Base-by-base conservation (phyloP, 2,797 vertebrate species). In the Microchirus variegatus region DNA sequence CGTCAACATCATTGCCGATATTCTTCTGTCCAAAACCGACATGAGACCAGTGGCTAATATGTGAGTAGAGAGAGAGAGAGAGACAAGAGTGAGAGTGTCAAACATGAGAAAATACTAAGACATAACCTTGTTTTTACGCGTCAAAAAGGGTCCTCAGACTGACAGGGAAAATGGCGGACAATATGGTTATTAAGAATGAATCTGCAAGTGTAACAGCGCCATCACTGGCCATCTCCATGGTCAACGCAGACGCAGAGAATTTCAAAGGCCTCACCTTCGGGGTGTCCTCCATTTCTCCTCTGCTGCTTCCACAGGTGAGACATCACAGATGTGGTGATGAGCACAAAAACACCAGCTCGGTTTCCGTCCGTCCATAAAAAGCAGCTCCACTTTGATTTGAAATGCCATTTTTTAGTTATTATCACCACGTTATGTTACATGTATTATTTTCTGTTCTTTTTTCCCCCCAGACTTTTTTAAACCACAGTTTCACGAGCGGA, bases 221-320 rank as follows among this genome's bases (percentile, higher is more conserved):
- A 0, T 89, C 73, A 0, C 37, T 97, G 78, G 95, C 94, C 4
- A 57, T 98, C 67, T 76, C 92, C 54, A 76, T 97, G 76, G 12
- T 91, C 16, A 76, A 77, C 3, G 84, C 92, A 8, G 85, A 92
- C 26, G 80, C 87, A 59, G 62, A 71, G 0, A 10, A 17, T 1
- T 98, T 95, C 85, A 81, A 61, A 35, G 95, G 95, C 43, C 67
- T 96, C 41, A 92, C 93, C 22, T 97, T 98, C 53, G 91, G 90
- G 0, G 89, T 95, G 10, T 85, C 74, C 3, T 91, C 89, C 11
- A 81, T 89, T 16, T 50, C 83, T 37, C 54, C 82, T 46, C 68
- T 75, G 9, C 37, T 63, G 60, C 58, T 60, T 56, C 93, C 94
- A 40, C 53, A 95, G 94, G 95, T 97, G 64, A 93, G 90, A 58